Evolutionary conservation across 2,113 vertebrate genomes (phyloP), one percentile per base, ranked within the genome.

Genomic region (Salvelinus fontinalis): DNA sequence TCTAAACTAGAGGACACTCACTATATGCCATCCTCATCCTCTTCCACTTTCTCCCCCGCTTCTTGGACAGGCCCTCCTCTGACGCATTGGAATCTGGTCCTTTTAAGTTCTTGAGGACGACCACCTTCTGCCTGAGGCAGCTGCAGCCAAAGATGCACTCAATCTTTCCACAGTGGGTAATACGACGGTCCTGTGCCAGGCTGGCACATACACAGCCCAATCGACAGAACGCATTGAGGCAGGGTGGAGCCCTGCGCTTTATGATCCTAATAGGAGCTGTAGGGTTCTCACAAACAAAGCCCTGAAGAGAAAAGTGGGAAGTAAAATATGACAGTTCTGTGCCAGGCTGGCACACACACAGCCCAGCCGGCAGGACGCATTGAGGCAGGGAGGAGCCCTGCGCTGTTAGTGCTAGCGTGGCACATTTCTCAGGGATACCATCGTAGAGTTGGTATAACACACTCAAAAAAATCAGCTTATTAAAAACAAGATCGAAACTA

Each of bases 121-220:
- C 90, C 59, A 97, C 95, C 85, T 89, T 98, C 88, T 95, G 96
- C 83, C 97, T 95, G 78, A 97, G 93, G 89, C 98, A 99, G 83
- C 94, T 94, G 66, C 97, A 97, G 27, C 96, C 96, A 72, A 99
- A 93, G 97, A 99, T 99, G 81, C 97, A 99, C 70, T 90, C 83
- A 1, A 93, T 92, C 64, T 93, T 93, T 67, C 95, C 95, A 39
- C 98, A 99, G 86, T 99, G 97, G 64, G 93, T 87, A 78, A 89
- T 87, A 68, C 92, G 92, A 51, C 93, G 93, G 79, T 89, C 84
- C 82, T 92, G 84, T 1, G 92, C 85, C 73, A 99, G 88, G 80
- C 97, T 96, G 82, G 93, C 87, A 86, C 98, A 99, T 20, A 99
- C 5, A 34, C 98, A 99, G 48, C 98, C 98, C 79, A 99, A 90